These are phyloP conservation scores for Streptopelia turtur DNA, from an alignment of 2,797 vertebrate genomes.

Conservation along the genomic window DNA sequence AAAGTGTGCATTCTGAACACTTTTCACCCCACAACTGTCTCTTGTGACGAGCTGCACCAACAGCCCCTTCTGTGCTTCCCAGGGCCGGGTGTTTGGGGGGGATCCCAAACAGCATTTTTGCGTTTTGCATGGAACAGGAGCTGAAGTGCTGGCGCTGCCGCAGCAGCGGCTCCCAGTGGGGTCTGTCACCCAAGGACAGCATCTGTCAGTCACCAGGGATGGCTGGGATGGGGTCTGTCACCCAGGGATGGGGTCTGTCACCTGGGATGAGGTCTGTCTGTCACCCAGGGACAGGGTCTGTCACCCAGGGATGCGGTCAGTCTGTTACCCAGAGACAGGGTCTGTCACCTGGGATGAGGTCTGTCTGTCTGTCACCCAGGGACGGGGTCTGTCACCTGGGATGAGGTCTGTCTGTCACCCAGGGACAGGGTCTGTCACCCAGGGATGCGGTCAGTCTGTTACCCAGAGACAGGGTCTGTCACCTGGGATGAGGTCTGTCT, in stretches of 20 bases:
- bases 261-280: neutral
- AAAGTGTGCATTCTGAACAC: rapidly evolving
- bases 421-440: too few relatives aligned
- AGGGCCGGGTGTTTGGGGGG: neutral
- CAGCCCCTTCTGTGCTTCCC: rapidly evolving
- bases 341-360: neutral
- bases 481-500: too few relatives aligned
- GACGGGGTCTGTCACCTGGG: too few relatives aligned
- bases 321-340: neutral
- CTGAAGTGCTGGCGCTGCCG: rapidly evolving
- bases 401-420: neutral
- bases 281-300: too few relatives aligned
- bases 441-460: neutral
- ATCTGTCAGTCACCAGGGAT: neutral
- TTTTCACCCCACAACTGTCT: neutral
- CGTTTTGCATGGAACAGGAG: neutral
- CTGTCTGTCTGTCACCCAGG: too few relatives aligned
- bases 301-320: too few relatives aligned
- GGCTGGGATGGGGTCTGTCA: too few relatives aligned
- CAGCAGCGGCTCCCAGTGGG: neutral
- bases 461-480: neutral
- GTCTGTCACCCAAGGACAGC: too few relatives aligned
- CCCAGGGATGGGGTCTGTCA: too few relatives aligned
- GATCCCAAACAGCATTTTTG: neutral
- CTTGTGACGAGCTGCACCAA: neutral